Evolutionary conservation across 2,888 invertebrate genomes (phyloP).

Genomic region (Spialia ferax): DNA sequence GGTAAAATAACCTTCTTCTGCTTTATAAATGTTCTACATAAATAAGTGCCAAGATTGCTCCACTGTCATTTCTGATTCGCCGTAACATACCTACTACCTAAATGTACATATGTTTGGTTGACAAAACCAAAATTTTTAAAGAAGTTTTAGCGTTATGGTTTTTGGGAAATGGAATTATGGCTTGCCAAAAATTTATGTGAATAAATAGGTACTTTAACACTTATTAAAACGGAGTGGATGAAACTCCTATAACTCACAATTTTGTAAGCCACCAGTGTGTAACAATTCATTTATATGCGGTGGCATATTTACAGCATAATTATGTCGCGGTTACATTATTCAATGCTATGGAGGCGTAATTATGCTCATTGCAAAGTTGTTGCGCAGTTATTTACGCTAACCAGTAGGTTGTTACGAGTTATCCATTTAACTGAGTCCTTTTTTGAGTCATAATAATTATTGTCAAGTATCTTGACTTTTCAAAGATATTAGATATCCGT

Average conservation of each 20-base stretch:
- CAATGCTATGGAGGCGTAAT: conserved; percentile 33
- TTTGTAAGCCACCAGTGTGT: conserved; percentile 21
- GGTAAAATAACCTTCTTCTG: no score
- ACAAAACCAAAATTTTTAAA: neutral
- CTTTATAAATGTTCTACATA: no score
- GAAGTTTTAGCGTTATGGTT: neutral
- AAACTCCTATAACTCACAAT: conserved; percentile 30
- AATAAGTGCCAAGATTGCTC: no score
- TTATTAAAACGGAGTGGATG: conserved; percentile 19
- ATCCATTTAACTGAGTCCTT: neutral
- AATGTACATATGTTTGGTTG: no score
- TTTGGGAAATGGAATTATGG: neutral
- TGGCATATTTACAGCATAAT: conserved; percentile 39
- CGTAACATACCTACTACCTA: no score
- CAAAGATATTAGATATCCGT: no score
- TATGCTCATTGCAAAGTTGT: conserved; percentile 32
- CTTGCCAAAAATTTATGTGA: neutral
- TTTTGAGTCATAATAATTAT: neutral
- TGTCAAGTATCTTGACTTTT: no score
- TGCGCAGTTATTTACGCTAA: conserved; percentile 5
- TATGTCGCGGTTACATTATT: conserved; percentile 35
- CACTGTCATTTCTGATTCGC: no score
- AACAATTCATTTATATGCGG: conserved; percentile 33
- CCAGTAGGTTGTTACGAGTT: neutral
- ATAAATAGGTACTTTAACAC: conserved; percentile 23